Conservation (phyloP, 2,113 vertebrate genomes). For the Colius striatus region DNA sequence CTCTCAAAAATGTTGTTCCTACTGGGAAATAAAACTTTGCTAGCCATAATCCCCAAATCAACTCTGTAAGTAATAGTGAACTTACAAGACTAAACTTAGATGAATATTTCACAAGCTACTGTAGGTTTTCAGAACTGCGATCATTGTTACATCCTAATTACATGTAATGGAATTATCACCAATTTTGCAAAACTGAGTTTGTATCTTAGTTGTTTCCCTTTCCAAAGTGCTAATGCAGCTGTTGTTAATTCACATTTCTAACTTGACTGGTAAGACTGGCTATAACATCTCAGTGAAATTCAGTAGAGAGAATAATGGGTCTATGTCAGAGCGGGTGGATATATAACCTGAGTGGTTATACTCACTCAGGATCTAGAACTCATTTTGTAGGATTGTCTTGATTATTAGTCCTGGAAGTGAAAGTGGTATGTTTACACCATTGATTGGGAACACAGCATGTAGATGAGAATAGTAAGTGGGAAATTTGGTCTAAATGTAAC, state of each 20-base stretch:
- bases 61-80: not conserved
- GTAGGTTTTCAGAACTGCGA: not conserved
- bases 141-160: not conserved
- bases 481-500: not conserved
- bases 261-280: not conserved
- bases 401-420: not conserved
- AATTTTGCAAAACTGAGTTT: not conserved
- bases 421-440: not conserved
- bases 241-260: not conserved
- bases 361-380: not conserved
- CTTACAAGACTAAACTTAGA: not conserved
- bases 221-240: not conserved
- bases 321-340: not conserved
- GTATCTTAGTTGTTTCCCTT: not conserved
- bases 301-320: not conserved
- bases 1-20: not conserved
- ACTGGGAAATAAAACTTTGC: not conserved
- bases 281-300: not conserved
- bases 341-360: not conserved
- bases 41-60: not conserved
- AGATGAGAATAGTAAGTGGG: not conserved
- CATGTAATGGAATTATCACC: not conserved
- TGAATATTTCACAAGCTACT: not conserved
- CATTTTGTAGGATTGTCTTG: not conserved
- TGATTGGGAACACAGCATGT: not conserved